Percentiles rank a stretch among this genome's conserved stretches.
Conservation (phyloP, 2,113 vertebrate genomes). For the Pachycephala philippinensis region DNA sequence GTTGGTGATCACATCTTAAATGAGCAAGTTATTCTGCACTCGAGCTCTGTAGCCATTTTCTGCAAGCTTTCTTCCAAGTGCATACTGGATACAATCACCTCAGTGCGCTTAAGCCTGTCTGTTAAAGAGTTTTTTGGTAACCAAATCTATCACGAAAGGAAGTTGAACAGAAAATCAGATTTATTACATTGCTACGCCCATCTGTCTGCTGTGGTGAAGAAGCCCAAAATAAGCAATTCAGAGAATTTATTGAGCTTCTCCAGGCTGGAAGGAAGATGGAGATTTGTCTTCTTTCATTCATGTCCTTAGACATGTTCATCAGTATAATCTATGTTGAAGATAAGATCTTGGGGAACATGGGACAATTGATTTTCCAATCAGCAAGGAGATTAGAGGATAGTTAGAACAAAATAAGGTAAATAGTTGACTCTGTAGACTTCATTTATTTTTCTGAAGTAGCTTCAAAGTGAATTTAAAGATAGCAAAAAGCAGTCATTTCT, state of each 20-base stretch:
- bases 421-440: neutral
- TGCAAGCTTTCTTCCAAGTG: neutral
- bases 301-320: neutral
- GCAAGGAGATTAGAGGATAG: neutral
- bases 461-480: slow-evolving; percentile 43
- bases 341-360: neutral
- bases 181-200: neutral
- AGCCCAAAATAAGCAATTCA: neutral
- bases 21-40: neutral
- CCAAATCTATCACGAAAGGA: neutral
- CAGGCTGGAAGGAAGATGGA: neutral
- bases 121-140: slow-evolving; percentile 4
- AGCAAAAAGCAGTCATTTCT: slow-evolving; percentile 5
- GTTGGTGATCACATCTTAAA: neutral
- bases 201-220: neutral
- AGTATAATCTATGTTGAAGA: neutral
- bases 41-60: neutral
- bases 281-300: neutral
- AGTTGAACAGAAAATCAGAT: neutral
- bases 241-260: neutral
- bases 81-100: neutral
- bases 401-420: slow-evolving; percentile 9
- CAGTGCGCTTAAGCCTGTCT: neutral
- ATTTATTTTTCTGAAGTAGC: slow-evolving; percentile 21
- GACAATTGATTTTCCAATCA: slow-evolving; percentile 16